Evolutionary conservation across 2,113 vertebrate species (phyloP), one percentile per base, ranked within the genome.

Genomic region (Limanda limanda): DNA sequence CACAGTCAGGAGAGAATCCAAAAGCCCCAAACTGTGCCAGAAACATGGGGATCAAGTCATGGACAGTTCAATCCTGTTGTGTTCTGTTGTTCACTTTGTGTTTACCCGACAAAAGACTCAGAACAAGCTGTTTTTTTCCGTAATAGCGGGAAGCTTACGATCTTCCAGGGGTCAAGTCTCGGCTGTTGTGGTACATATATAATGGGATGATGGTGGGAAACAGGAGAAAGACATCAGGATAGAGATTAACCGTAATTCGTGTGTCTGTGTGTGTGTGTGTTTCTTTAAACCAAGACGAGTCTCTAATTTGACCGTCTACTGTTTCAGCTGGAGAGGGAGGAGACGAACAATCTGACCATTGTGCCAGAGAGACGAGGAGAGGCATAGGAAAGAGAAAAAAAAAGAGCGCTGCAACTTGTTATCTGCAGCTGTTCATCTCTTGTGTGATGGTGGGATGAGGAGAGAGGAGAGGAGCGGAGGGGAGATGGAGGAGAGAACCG

Each of bases 401-500:
- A 2, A 21, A 56, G 51, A 54, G 18, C 5, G 51, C 10, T 9
- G n/a, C 13, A 42, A 14, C 61, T 82, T 12, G 25, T 74, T 87
- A 84, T 90, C 81, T 88, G 87, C 88, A 88, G 83, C 85, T 88
- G 87, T 87, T 86, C 55, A 27, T 76, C 65, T 71, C 71, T 59
- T 8, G 40, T 66, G 31, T 21, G 80, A 72, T 2, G 83, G 24
- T 20, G 24, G 73, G 61, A 78, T 54, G 15, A 35, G 63, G 69
- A 55, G 54, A 35, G 57, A 42, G 51, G 73, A 54, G 54, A 31
- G 17, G 1, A 54, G 8, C 51, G 45, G 15, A 1, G 69, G 8
- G 10, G n/a, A 23, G 18, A 37, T 27, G 72, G 72, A 63, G 52
- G 65, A 27, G 52, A 58, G 67, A 61, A 52, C 18, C 15, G 1